phyloP scores from a whole-genome alignment of 2,797 vertebrate species.

The Anniella stebbinsi region DNA sequence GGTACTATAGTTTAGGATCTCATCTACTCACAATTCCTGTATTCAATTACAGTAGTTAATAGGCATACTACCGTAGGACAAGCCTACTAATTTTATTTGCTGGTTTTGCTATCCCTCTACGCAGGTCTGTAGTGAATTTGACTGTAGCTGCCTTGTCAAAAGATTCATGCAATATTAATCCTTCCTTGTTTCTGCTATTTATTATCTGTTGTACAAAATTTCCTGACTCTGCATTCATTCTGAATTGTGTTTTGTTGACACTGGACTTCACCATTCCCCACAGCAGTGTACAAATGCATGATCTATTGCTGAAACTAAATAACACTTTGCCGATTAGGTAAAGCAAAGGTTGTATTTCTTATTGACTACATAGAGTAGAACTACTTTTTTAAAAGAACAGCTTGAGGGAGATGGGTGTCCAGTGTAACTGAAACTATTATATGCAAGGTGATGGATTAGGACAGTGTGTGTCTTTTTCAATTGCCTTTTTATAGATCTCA shows the following conservation, averaged over 20 bases:
- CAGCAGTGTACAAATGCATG: slow-evolving; percentile 56
- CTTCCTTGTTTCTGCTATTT: slow-evolving; percentile 53
- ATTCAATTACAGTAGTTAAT: slow-evolving; percentile 28
- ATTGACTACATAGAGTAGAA: slow-evolving; percentile 62
- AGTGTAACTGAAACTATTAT: slow-evolving; percentile 53
- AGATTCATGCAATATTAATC: slow-evolving; percentile 48
- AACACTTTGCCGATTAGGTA: slow-evolving; percentile 52
- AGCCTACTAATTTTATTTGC: slow-evolving; percentile 10
- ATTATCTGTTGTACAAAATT: slow-evolving; percentile 67
- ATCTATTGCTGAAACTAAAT: slow-evolving; percentile 54
- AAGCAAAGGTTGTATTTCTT: slow-evolving; percentile 62
- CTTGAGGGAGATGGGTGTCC: neutral
- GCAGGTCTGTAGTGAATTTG: neutral
- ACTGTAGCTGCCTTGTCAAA: slow-evolving; percentile 31
- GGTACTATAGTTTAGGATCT: neutral
- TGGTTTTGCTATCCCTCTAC: slow-evolving; percentile 6
- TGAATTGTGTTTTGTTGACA: slow-evolving; percentile 66
- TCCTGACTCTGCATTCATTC: slow-evolving; percentile 63
- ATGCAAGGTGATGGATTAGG: slow-evolving; percentile 50
- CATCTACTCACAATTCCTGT: slow-evolving; percentile 53
- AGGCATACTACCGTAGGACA: slow-evolving; percentile 28
- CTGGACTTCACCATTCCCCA: slow-evolving; percentile 56
- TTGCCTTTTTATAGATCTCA: slow-evolving; percentile 39
- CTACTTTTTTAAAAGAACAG: slow-evolving; percentile 59
- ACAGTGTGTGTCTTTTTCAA: slow-evolving; percentile 51